Base-by-base conservation (phyloP, 2,797 vertebrate species). In the Poeciliopsis turneri region DNA sequence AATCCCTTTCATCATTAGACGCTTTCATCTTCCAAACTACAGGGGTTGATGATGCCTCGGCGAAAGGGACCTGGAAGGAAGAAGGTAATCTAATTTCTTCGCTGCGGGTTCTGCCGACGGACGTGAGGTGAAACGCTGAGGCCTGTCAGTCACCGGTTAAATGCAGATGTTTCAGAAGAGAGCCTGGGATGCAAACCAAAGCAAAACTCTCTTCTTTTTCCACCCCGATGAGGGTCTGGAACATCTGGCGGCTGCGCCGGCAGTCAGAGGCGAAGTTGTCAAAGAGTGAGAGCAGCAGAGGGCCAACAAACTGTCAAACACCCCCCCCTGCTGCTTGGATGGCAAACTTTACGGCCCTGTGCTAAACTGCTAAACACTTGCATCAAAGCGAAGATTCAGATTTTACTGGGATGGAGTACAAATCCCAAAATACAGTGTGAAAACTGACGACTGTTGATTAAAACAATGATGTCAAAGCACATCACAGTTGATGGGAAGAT, bases 11-110 rank as follows among this genome's bases (percentile, higher is more conserved):
- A 92, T 92, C 90, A 91, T 64, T 18, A 61, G 39, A 86, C 72
- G 82, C 92, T 91, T 92, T 93, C 89, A 93, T 93, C 92, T 91
- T 87, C 77, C 77, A 83, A 90, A 92, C 84, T 77, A 83, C 78
- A 86, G 75, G 76, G 75, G 84, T 85, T 81, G 87, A 88, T 76
- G 74, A 84, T 80, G 81, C 78, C 72, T 85, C 79, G 25, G 84
- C 84, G 78, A 71, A 84, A 90, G 51, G 47, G 36, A 64, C 46
- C 46, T 61, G 0, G n/a, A 77, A 51, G 79, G 59, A 25, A 45
- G 75, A 71, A 78, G 46, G 74, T 13, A 41, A 75, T 28, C 73
- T 33, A 68, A 73, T 80, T 77, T 53, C 53, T 61, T 49, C 72
- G 73, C 86, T 61, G 9, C 30, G 55, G 28, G 25, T 70, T 87